Evolutionary conservation across 2,113 vertebrate species (phyloP).

Genomic region (Halichoeres trimaculatus): DNA sequence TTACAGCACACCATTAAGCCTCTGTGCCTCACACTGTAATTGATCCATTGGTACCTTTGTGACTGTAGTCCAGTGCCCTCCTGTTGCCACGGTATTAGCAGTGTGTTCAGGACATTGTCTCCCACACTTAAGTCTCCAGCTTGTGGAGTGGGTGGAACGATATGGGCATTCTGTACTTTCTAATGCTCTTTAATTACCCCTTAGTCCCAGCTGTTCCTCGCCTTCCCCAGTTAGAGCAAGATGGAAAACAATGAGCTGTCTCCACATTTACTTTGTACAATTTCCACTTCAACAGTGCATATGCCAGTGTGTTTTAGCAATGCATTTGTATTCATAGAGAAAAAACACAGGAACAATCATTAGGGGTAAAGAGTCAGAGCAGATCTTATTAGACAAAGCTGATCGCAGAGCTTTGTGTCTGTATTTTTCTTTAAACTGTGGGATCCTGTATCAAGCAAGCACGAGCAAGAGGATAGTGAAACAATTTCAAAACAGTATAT

Average conservation of each 20-base stretch:
- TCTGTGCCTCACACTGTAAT: constrained; percentile 8
- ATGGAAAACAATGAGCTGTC: not conserved
- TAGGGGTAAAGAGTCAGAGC: not conserved
- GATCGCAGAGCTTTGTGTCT: too few relatives aligned
- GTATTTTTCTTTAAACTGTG: too few relatives aligned
- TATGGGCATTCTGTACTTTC: not conserved
- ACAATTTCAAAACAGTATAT: too few relatives aligned
- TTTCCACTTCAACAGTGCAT: not conserved
- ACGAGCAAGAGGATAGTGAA: too few relatives aligned
- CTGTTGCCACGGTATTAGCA: constrained; percentile 9
- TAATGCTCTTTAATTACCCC: not conserved
- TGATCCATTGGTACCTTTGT: constrained; percentile 2
- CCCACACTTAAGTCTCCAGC: not conserved
- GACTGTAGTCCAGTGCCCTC: constrained; percentile 17
- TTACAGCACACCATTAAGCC: not conserved
- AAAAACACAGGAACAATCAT: not conserved
- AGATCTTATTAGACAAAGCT: too few relatives aligned
- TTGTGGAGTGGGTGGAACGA: not conserved
- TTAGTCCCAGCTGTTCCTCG: not conserved
- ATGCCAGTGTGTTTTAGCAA: not conserved
- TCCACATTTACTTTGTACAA: not conserved
- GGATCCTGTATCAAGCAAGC: too few relatives aligned
- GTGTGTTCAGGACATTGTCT: not conserved
- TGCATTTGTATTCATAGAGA: not conserved
- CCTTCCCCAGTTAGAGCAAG: not conserved